A percentile compares a stretch with the other conserved stretches of the same genome.
phyloP scores from a whole-genome alignment of 92 coral and sea anemone species.

The Porites rus region DNA sequence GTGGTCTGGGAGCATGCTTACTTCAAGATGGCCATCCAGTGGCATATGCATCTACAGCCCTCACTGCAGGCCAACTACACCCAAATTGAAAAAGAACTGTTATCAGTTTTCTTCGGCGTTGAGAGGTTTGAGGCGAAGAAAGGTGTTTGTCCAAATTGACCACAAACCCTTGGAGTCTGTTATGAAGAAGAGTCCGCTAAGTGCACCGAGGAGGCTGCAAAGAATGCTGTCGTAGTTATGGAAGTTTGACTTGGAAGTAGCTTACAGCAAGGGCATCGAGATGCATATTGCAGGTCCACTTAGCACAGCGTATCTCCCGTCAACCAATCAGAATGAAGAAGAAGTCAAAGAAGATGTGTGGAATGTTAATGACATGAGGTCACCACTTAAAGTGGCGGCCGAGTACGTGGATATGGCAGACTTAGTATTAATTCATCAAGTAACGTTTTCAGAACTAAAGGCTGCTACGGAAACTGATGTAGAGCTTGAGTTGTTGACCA shows the following conservation, averaged over 20 bases:
- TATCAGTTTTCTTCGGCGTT: conserved; percentile 48
- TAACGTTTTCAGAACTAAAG: conserved; percentile 23
- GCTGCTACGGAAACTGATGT: conserved; percentile 30
- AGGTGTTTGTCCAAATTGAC: conserved; percentile 14
- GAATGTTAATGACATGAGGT: conserved; percentile 14
- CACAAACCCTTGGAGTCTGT: conserved; percentile 58
- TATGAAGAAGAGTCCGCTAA: conserved; percentile 43
- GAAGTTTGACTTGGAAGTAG: conserved; percentile 37
- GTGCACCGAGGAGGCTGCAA: conserved; percentile 58
- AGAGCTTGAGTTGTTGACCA: conserved; percentile 27
- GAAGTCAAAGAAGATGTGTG: conserved; percentile 5
- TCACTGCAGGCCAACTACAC: conserved; percentile 3
- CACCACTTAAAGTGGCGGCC: conserved; percentile 35
- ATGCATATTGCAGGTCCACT: conserved; percentile 28
- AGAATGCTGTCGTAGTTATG: conserved; percentile 47
- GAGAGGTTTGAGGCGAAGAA: conserved; percentile 47
- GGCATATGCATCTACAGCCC: conserved; percentile 51
- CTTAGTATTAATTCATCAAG: conserved; percentile 23
- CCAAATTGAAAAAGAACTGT: conserved; percentile 14
- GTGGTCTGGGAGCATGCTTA: conserved; percentile 55
- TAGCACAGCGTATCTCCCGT: conserved; percentile 30
- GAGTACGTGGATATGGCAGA: conserved; percentile 40
- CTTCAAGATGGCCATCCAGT: conserved; percentile 56
- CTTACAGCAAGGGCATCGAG: conserved; percentile 23
- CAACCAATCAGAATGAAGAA: neutral